Base-by-base conservation (phyloP, 2,113 vertebrate genomes). In the Muntiacus muntjak region DNA sequence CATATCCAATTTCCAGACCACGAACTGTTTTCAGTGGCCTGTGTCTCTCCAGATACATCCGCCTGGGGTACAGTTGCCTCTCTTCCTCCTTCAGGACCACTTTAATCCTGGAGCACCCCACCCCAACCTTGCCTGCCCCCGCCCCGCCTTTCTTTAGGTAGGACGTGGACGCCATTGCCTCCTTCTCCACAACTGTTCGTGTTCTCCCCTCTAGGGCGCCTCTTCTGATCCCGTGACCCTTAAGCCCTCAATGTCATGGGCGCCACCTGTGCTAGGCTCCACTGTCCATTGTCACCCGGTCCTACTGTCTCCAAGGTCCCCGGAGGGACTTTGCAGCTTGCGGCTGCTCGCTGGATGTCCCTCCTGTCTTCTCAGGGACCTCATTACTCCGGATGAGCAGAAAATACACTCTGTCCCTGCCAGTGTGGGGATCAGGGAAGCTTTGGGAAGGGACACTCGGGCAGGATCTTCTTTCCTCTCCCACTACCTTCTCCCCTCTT, bases 181-280 rank as follows among this genome's bases (percentile, higher is more conserved):
- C 11, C 43, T 79, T 3, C 26, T 76, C 6, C 4, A 33, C 28
- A 11, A 47, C 30, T 21, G 14, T n/a, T 19, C 3, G 10, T 5
- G 1, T 9, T 9, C 62, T 52, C 3, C 88, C 47, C 40, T 10
- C 95, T 26, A 13, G 16, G 0, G 7, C 9, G 21, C 45, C 78
- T 33, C n/a, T 84, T 30, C 54, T 52, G 92, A 54, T 15, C 11
- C 76, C 3, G 1, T 2, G 36, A 3, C 23, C 62, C 40, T 86
- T 67, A 0, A 0, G 12, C 23, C 58, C 25, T 28, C 1, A 6
- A 8, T 21, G 71, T 81, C 47, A 33, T 0, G 30, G 16, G 7
- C 14, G 8, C 21, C 52, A 7, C 16, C 92, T 76, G 36, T 13
- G 52, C 79, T n/a, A 4, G 19, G 71, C 7, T 71, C 82, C 54